Evolutionary conservation across 2,888 invertebrate species (phyloP).

Genomic region (Nomada ruficornis): DNA sequence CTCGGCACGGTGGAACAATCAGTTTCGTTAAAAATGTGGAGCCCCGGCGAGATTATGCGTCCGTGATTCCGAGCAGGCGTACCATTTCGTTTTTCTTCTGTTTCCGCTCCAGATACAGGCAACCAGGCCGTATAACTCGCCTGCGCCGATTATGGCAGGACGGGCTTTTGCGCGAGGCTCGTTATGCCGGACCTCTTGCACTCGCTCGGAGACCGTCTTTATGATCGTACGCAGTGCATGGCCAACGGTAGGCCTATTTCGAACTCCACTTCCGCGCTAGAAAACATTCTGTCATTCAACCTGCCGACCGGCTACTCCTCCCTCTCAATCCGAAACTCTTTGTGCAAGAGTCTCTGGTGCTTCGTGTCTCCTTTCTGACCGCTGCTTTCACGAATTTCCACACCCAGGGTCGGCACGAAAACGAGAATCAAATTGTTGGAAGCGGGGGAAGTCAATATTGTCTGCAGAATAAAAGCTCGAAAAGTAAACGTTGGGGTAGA

Average conservation of each 20-base stretch:
- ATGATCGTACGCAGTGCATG: slow-evolving; percentile 43
- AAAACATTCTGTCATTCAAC: slow-evolving; percentile 55
- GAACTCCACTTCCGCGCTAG: slow-evolving; percentile 48
- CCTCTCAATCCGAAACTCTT: background rate
- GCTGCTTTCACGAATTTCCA: too few species aligned
- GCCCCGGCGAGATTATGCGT: slow-evolving; percentile 39
- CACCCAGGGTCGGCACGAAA: too few species aligned
- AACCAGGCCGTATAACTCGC: slow-evolving; percentile 78
- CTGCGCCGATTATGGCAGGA: slow-evolving; percentile 71
- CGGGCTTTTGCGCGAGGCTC: slow-evolving; percentile 67
- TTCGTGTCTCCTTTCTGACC: background rate
- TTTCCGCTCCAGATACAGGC: slow-evolving; percentile 83
- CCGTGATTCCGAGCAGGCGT: slow-evolving; percentile 57
- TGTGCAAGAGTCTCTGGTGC: background rate
- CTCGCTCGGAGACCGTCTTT: slow-evolving; percentile 46
- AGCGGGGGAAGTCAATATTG: too few species aligned
- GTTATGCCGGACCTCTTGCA: slow-evolving; percentile 49
- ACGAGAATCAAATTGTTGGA: too few species aligned
- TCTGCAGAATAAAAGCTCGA: too few species aligned
- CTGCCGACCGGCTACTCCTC: slow-evolving; percentile 15
- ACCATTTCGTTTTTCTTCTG: slow-evolving; percentile 79
- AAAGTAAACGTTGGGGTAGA: too few species aligned
- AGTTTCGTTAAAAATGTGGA: slow-evolving; percentile 29
- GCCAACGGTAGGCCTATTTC: slow-evolving; percentile 60
- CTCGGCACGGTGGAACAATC: background rate